phyloP scores from a whole-genome alignment of 2,888 invertebrate genomes.

The Andrena chrysosceles region DNA sequence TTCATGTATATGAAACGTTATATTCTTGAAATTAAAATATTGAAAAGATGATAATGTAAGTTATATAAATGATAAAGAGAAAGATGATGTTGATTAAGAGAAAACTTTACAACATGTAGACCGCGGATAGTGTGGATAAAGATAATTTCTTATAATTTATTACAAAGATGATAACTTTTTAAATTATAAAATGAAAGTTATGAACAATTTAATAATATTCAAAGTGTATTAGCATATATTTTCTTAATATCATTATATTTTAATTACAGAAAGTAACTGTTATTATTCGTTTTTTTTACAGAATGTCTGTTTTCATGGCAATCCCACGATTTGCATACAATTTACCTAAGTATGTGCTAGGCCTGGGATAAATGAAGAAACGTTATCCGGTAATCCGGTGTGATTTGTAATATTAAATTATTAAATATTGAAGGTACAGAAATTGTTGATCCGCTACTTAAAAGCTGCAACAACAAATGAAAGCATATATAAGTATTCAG shows the following conservation, averaged over 20 bases:
- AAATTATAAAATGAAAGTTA: neutral
- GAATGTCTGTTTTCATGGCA: constrained; percentile 94
- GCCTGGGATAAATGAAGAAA: constrained; percentile 88
- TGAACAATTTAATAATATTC: constrained; percentile 13
- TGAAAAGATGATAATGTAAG: no score
- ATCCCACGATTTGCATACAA: constrained; percentile 93
- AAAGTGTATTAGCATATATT: neutral
- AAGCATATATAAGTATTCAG: neutral
- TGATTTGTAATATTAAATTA: constrained; percentile 61
- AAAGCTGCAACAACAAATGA: neutral
- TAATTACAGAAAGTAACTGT: constrained; percentile 25
- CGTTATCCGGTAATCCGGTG: constrained; percentile 12
- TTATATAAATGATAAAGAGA: no score
- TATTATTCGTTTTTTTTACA: constrained; percentile 84
- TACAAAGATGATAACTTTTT: no score
- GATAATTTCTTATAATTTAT: no score
- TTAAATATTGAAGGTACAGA: neutral
- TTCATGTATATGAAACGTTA: no score
- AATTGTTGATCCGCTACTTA: neutral
- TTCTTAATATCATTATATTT: neutral
- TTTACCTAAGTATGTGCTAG: constrained; percentile 94
- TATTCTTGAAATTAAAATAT: no score
- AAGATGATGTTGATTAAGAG: no score
- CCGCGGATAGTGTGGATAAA: no score
- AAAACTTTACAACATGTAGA: no score